Conservation (phyloP, 2,888 invertebrate genomes). For the Leistus spinibarbis region DNA sequence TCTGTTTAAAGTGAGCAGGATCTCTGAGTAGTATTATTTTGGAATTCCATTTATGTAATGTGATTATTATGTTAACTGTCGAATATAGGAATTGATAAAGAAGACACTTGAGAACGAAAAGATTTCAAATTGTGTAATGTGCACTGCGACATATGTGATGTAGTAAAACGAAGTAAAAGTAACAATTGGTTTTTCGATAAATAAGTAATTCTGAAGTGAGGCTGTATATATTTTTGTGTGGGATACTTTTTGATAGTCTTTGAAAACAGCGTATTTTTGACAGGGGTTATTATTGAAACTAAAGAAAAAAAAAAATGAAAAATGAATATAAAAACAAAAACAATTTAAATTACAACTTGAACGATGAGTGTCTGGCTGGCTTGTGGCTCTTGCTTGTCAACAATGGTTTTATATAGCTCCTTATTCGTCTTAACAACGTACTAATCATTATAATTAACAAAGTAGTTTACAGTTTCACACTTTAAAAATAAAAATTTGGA, state of each 20-base stretch:
- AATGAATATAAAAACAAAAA: not conserved
- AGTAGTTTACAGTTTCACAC: conserved; percentile 20
- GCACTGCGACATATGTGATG: conserved; percentile 12
- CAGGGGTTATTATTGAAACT: conserved; percentile 18
- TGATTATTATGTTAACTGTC: not conserved
- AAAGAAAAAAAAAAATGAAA: not conserved
- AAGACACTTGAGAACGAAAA: not conserved
- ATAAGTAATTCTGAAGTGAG: not conserved
- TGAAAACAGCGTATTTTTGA: conserved; percentile 28
- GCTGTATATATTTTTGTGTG: conserved; percentile 9
- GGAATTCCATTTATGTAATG: not conserved
- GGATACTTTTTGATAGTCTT: conserved; percentile 30
- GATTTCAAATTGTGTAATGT: not conserved
- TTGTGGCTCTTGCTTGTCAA: conserved; percentile 44
- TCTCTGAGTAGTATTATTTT: not conserved
- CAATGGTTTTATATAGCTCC: conserved; percentile 26
- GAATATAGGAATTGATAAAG: not conserved
- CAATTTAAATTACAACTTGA: conserved; percentile 17
- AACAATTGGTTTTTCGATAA: not conserved
- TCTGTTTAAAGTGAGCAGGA: not conserved
- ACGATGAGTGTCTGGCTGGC: conserved; percentile 42
- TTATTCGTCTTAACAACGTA: conserved; percentile 12
- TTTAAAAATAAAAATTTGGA: conserved; percentile 13
- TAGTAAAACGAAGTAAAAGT: not conserved
- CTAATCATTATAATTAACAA: not conserved